Evolutionary conservation across 2,113 vertebrate genomes (phyloP).

Genomic region (Pachypanchax playfairii): DNA sequence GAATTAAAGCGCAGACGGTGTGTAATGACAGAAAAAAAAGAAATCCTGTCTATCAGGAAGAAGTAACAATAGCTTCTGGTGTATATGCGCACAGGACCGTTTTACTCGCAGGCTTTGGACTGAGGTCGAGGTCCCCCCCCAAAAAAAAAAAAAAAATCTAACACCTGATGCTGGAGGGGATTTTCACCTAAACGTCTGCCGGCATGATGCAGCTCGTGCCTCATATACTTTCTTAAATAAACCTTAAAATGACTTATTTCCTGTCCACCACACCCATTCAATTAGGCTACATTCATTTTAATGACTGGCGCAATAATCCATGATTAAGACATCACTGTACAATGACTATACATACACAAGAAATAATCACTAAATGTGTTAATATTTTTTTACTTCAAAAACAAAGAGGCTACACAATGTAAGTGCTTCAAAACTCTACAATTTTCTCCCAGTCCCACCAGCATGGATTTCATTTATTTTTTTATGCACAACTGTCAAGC

Average conservation of each 20-base stretch:
- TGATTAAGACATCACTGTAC: too few relatives aligned
- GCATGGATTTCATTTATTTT: neutral
- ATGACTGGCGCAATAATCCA: constrained; percentile 11
- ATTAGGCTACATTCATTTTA: constrained; percentile 32
- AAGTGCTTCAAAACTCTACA: too few relatives aligned
- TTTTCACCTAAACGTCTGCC: constrained; percentile 34
- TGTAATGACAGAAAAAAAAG: constrained; percentile 49
- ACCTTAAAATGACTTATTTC: constrained; percentile 4
- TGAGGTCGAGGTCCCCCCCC: constrained; percentile 68
- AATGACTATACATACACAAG: too few relatives aligned
- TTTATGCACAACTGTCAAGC: constrained; percentile 36
- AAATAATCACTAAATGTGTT: too few relatives aligned
- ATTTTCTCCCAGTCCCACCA: too few relatives aligned
- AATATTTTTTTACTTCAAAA: too few relatives aligned
- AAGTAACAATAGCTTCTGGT: constrained; percentile 39
- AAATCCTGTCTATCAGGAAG: constrained; percentile 41
- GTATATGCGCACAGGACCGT: constrained; percentile 3
- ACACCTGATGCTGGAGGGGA: constrained; percentile 73
- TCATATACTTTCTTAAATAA: constrained; percentile 32
- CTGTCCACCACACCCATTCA: constrained; percentile 54
- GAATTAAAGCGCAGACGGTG: constrained; percentile 61
- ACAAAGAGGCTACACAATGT: too few relatives aligned
- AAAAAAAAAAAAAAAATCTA: too few relatives aligned
- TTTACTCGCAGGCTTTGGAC: constrained; percentile 34
- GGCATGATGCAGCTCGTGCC: constrained; percentile 50